Percentiles rank a stretch among this genome's conserved stretches.
Evolutionary conservation across 2,888 invertebrate genomes (phyloP).

Genomic region (Crepidodera aurea): DNA sequence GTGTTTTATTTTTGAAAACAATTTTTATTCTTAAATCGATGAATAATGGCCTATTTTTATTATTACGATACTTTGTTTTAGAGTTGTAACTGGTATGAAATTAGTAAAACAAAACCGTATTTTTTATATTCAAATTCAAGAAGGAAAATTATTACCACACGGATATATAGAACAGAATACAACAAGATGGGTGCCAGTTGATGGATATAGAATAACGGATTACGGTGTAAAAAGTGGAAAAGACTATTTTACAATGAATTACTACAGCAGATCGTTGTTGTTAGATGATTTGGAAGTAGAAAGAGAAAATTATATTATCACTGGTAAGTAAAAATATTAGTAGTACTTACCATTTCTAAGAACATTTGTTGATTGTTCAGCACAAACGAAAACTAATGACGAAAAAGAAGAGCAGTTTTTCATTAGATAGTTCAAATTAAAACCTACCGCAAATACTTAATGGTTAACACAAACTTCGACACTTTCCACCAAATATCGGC

Average conservation of each 20-base stretch:
- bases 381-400: too few relatives aligned
- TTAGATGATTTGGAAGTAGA: slow-evolving; percentile 78
- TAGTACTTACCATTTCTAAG: too few relatives aligned
- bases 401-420: too few relatives aligned
- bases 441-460: too few relatives aligned
- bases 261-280: slow-evolving; percentile 79
- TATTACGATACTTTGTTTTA: too few relatives aligned
- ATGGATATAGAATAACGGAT: slow-evolving; percentile 67
- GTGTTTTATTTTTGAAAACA: too few relatives aligned
- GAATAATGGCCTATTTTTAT: too few relatives aligned
- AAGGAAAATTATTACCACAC: slow-evolving; percentile 72
- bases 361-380: too few relatives aligned
- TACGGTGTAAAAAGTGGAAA: slow-evolving; percentile 66
- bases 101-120: slow-evolving; percentile 77
- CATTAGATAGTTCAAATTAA: too few relatives aligned
- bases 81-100: slow-evolving; percentile 82
- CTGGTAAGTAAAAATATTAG: slow-evolving; percentile 64
- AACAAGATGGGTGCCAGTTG: slow-evolving; percentile 74
- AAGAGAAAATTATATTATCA: slow-evolving; percentile 71
- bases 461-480: too few relatives aligned
- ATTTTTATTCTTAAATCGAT: too few relatives aligned
- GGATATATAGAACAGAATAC: slow-evolving; percentile 70
- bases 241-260: slow-evolving; percentile 80
- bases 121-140: slow-evolving; percentile 83
- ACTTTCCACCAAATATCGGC: too few relatives aligned